phyloP scores from a whole-genome alignment of 2,888 invertebrate genomes.

The Adelognathus sp. region DNA sequence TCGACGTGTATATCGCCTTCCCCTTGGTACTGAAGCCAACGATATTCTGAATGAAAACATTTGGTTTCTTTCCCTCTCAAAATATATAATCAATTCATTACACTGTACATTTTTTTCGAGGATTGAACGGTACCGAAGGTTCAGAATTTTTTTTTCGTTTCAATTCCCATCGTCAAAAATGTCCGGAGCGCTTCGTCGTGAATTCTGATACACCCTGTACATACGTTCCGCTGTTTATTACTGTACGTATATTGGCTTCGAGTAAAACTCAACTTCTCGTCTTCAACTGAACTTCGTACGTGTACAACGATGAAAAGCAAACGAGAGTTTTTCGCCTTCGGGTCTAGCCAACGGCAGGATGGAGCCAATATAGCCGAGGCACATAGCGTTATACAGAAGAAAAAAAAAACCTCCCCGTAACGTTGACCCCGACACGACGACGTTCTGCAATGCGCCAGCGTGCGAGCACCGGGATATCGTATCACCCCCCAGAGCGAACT shows the following conservation, averaged over 20 bases:
- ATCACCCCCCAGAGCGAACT: conserved; percentile 30
- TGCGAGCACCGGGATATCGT: conserved; percentile 35
- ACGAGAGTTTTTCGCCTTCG: conserved; percentile 63
- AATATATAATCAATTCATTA: no score
- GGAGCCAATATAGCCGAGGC: not conserved
- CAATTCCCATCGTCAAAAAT: no score
- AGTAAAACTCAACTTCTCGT: not conserved
- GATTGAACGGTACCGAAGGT: no score
- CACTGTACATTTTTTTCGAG: no score
- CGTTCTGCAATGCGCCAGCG: conserved; percentile 67
- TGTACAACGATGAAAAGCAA: conserved; percentile 37
- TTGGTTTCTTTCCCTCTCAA: no score
- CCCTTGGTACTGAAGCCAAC: no score
- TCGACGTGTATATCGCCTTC: no score
- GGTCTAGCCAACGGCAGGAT: conserved; percentile 1
- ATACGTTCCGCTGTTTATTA: no score
- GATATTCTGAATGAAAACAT: no score
- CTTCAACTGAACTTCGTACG: not conserved
- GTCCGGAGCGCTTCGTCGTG: no score
- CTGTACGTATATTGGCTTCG: not conserved
- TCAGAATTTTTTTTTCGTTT: no score
- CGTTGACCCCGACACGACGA: conserved; percentile 53
- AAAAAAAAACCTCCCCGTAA: conserved; percentile 28
- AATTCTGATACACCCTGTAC: no score
- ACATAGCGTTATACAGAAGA: not conserved